Conservation (phyloP, 2,888 invertebrate species). For the Zhengitettix transpicula region DNA sequence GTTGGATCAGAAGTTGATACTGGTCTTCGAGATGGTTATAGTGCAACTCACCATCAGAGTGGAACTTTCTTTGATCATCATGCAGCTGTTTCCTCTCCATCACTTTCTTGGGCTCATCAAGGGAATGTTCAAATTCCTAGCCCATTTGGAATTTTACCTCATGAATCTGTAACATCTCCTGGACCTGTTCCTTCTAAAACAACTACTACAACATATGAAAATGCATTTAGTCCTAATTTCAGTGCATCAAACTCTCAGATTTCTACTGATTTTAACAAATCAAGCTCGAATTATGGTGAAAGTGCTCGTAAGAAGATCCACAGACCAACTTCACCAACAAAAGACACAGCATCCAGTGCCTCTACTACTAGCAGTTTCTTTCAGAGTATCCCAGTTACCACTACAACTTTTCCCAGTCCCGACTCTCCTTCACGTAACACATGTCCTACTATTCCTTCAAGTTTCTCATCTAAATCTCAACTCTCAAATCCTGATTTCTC, state of each 20-base stretch:
- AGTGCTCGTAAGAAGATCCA: constrained; percentile 7
- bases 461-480: constrained; percentile 4
- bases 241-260: constrained; percentile 45
- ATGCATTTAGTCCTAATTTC: constrained; percentile 50
- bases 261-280: constrained; percentile 20
- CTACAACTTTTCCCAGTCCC: constrained; percentile 33
- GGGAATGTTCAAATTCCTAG: constrained; percentile 45
- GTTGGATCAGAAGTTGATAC: constrained; percentile 39
- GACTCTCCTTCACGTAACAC: constrained; percentile 19
- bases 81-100: constrained; percentile 29
- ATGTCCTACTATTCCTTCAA: constrained; percentile 8
- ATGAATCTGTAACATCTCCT: constrained; percentile 53
- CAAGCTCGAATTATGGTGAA: constrained; percentile 5
- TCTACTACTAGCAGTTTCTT: constrained; percentile 37
- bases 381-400: constrained; percentile 41
- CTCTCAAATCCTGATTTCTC: constrained; percentile 17
- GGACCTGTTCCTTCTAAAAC: constrained; percentile 39
- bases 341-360: constrained; percentile 31
- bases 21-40: constrained; percentile 40
- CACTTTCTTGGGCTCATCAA: constrained; percentile 53
- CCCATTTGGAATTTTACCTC: constrained; percentile 61
- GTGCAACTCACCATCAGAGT: constrained; percentile 34
- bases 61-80: constrained; percentile 49
- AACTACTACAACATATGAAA: constrained; percentile 38
- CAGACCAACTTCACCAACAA: constrained; percentile 26